Evolutionary conservation across 2,888 invertebrate genomes (phyloP).

Genomic region (Calliopum simillimum): DNA sequence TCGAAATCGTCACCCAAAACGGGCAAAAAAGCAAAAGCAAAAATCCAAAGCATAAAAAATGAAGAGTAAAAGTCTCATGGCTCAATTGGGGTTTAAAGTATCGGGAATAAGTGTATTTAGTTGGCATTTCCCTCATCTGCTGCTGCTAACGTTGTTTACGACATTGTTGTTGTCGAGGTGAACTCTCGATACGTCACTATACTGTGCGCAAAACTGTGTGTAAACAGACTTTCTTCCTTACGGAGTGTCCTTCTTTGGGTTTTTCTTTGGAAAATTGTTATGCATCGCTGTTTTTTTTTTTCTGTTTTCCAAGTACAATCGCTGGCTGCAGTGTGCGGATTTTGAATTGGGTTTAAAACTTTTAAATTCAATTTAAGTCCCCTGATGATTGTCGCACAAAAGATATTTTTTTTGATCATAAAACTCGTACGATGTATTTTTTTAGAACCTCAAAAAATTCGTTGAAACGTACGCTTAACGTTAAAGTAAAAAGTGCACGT

Average conservation of each 20-base stretch:
- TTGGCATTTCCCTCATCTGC: conserved; percentile 9
- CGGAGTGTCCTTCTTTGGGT: background rate
- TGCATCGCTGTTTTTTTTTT: background rate
- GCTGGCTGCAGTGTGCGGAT: conserved; percentile 4
- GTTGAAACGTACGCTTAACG: conserved; percentile 16
- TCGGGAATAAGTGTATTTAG: conserved; percentile 23
- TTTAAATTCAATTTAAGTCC: conserved; percentile 51
- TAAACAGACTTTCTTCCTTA: conserved; percentile 19
- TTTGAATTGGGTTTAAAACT: conserved; percentile 37
- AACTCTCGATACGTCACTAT: too few species aligned
- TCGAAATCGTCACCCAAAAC: conserved; percentile 5
- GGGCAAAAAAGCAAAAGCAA: conserved; percentile 2
- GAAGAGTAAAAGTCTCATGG: background rate
- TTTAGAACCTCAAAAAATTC: conserved; percentile 21
- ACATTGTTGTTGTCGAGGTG: background rate
- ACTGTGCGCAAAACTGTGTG: background rate
- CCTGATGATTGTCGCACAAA: conserved; percentile 43
- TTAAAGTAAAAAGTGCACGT: conserved; percentile 5
- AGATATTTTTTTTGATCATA: conserved; percentile 20
- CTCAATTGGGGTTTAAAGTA: conserved; percentile 15
- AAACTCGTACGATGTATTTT: background rate
- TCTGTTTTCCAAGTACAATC: conserved; percentile 3
- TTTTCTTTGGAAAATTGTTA: background rate
- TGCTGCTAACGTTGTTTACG: background rate
- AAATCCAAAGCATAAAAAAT: background rate